A percentile compares a stretch with the other conserved stretches of the same genome.
phyloP scores from a whole-genome alignment of 2,888 invertebrate genomes.

The Callimorpha dominula region DNA sequence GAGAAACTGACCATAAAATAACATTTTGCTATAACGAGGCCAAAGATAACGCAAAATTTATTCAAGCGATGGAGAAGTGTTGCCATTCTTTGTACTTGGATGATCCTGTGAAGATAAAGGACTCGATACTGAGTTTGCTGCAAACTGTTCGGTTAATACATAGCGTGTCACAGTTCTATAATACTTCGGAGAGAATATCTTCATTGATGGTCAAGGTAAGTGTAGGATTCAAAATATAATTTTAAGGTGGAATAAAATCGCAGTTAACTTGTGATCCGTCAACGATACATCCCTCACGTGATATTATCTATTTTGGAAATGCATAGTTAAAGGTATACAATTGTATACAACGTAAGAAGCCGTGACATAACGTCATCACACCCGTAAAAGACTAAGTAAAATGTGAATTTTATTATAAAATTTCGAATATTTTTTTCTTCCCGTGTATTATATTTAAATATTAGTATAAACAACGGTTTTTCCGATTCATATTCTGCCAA shows the following conservation, averaged over 20 bases:
- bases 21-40: constrained; percentile 98
- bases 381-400: too few relatives aligned
- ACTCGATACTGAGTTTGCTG: constrained; percentile 94
- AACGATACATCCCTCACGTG: background rate
- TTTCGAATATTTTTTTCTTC: too few relatives aligned
- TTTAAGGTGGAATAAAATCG: background rate
- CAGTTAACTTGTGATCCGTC: background rate
- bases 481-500: too few relatives aligned
- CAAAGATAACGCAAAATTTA: constrained; percentile 97
- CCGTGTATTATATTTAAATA: too few relatives aligned
- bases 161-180: constrained; percentile 98
- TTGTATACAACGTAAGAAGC: too few relatives aligned
- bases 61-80: constrained; percentile 96
- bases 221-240: background rate
- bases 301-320: background rate
- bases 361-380: too few relatives aligned
- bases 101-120: constrained; percentile 97
- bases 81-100: constrained; percentile 97
- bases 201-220: constrained; percentile 97
- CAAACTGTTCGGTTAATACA: constrained; percentile 97
- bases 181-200: constrained; percentile 98
- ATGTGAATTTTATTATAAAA: too few relatives aligned
- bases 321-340: background rate
- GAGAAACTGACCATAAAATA: constrained; percentile 95
- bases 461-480: too few relatives aligned